A percentile compares a stretch with the other conserved stretches of the same genome.
phyloP scores from a whole-genome alignment of 2,113 vertebrate genomes.

The Brienomyrus longianalis region DNA sequence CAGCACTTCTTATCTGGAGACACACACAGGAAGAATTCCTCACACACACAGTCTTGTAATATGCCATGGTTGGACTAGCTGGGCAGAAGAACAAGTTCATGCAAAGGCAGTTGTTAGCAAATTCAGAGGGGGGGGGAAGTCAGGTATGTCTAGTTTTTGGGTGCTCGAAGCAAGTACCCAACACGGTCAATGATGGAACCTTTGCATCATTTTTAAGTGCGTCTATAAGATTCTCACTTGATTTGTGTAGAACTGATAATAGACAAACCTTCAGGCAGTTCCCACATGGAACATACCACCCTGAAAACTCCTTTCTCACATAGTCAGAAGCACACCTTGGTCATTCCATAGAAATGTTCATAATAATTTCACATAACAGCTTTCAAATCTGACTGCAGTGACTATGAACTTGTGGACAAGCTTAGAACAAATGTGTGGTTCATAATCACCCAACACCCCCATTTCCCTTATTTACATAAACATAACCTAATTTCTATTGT shows the following conservation, averaged over 20 bases:
- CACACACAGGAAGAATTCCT: background rate
- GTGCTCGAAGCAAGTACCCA: background rate
- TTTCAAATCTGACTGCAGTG: background rate
- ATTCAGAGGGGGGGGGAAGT: background rate
- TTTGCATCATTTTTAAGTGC: background rate
- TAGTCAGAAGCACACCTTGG: background rate
- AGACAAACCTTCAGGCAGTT: background rate
- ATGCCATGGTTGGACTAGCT: background rate
- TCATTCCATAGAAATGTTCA: background rate
- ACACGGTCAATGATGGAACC: background rate
- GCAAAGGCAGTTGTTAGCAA: background rate
- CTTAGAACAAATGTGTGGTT: background rate
- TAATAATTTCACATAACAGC: background rate
- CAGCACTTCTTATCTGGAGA: background rate
- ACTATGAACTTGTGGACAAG: background rate
- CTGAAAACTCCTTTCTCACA: background rate
- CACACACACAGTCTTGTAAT: background rate
- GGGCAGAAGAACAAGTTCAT: background rate
- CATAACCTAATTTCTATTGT: background rate
- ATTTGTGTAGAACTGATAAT: background rate
- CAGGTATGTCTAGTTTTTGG: background rate
- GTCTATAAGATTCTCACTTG: background rate
- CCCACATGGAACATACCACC: background rate
- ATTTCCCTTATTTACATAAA: background rate
- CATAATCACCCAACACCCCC: background rate